These are phyloP conservation scores for Riparia riparia DNA, from an alignment of 2,113 vertebrate genomes.

Conservation along the genomic window DNA sequence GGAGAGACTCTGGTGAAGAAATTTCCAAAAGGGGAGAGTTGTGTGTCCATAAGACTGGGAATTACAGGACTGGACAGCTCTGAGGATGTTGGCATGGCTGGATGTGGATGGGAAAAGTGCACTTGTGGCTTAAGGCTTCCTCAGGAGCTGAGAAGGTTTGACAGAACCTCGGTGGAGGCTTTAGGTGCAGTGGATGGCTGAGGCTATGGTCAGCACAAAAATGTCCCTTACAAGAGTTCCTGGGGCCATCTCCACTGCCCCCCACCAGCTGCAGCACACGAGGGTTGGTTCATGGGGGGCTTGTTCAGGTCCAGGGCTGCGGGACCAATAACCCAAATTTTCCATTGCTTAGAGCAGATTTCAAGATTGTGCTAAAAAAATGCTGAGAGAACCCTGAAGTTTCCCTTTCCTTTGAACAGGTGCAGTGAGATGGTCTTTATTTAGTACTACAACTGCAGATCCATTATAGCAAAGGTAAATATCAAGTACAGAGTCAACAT, in stretches of 20 bases:
- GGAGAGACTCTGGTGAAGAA: neutral
- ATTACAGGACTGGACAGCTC: neutral
- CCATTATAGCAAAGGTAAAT: neutral
- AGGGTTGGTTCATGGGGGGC: neutral
- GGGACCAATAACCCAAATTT: neutral
- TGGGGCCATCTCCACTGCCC: neutral
- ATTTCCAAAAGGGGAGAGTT: neutral
- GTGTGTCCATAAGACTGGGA: fast-evolving
- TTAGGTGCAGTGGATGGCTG: neutral
- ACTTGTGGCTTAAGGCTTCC: neutral
- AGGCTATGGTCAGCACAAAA: neutral
- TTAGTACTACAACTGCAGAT: neutral
- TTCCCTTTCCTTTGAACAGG: neutral
- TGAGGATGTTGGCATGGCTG: neutral
- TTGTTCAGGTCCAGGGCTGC: neutral
- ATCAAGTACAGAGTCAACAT: neutral
- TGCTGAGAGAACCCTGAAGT: neutral
- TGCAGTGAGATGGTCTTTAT: neutral
- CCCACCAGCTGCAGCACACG: neutral
- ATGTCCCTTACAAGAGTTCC: neutral
- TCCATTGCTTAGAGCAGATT: neutral
- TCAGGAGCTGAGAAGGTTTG: neutral
- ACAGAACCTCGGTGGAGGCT: fast-evolving
- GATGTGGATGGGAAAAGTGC: neutral
- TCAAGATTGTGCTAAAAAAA: neutral